Evolutionary conservation across 1,140 invertebrate species (phyloP).

Genomic region (Nasonia giraulti): DNA sequence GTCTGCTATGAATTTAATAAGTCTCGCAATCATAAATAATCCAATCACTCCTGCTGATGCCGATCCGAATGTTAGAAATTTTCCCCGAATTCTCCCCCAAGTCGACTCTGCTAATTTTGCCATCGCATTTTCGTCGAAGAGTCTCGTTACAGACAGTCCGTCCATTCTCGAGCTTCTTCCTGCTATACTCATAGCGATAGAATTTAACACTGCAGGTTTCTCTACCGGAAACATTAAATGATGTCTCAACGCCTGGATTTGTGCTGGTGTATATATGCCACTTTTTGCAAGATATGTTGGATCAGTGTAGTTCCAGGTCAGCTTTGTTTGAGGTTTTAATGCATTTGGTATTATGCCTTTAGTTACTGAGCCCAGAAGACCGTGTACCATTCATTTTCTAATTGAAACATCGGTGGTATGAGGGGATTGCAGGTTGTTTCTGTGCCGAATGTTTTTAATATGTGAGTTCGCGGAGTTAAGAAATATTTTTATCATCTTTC

Average conservation of each 20-base stretch:
- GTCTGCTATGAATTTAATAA: too few species aligned
- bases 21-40: too few species aligned
- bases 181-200: neutral
- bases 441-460: neutral
- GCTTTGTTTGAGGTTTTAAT: neutral
- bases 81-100: too few species aligned
- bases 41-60: too few species aligned
- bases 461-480: neutral
- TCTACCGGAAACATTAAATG: constrained; percentile 12
- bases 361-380: too few species aligned
- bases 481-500: neutral
- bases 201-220: neutral
- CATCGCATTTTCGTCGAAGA: too few species aligned
- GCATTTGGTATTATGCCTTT: too few species aligned
- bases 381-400: neutral
- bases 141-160: too few species aligned
- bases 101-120: too few species aligned
- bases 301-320: neutral
- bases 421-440: neutral
- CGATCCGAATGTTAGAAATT: too few species aligned
- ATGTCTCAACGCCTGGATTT: neutral
- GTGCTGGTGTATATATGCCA: neutral
- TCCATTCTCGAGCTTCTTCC: too few species aligned
- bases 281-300: neutral
- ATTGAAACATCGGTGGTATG: neutral